Evolutionary conservation across 2,113 vertebrate genomes (phyloP).

Genomic region (Sorex fumeus): DNA sequence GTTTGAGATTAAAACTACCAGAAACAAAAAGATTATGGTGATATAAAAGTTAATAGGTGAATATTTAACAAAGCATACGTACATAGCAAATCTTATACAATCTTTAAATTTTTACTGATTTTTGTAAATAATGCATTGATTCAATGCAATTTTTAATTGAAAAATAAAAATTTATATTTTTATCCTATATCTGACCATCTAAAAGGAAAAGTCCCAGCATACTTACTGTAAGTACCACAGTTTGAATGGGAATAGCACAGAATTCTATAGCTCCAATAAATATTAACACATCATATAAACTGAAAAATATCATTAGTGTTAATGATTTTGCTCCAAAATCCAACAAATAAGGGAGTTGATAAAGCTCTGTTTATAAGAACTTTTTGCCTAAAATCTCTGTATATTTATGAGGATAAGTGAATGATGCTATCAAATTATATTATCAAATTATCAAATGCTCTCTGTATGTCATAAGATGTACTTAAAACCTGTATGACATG

Average conservation of each 20-base stretch:
- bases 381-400: not conserved
- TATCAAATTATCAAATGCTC: not conserved
- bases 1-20: no score
- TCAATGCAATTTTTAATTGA: not conserved
- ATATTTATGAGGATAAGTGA: slow-evolving; percentile 21
- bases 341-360: not conserved
- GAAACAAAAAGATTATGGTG: no score
- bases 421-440: not conserved
- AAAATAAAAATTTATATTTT: not conserved
- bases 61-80: no score
- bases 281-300: not conserved
- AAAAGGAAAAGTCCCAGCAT: no score
- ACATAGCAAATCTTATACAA: no score
- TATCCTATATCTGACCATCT: not conserved
- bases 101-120: no score
- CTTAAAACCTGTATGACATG: not conserved
- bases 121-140: not conserved
- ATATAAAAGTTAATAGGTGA: no score
- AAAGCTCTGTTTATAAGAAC: not conserved
- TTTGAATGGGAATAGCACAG: not conserved
- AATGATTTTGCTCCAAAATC: not conserved
- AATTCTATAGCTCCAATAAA: not conserved
- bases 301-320: not conserved
- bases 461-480: not conserved
- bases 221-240: no score